A percentile compares a stretch with the other conserved stretches of the same genome.
These are phyloP conservation scores for Cygnus atratus DNA, from an alignment of 2,113 vertebrate species.

Conservation along the genomic window DNA sequence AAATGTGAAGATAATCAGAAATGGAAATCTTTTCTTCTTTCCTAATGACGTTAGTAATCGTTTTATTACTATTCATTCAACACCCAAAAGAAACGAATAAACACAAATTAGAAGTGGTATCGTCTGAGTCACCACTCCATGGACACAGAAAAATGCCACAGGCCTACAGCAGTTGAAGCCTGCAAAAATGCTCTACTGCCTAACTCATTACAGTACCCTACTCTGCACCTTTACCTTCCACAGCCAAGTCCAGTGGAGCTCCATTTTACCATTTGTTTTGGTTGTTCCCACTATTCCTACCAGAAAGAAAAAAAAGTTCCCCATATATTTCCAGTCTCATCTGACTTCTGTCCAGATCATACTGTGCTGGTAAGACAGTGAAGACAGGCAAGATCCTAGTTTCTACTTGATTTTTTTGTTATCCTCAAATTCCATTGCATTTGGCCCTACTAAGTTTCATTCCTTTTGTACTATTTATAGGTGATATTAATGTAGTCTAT, in stretches of 20 bases:
- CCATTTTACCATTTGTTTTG: too few species aligned
- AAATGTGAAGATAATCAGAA: background rate
- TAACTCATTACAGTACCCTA: background rate
- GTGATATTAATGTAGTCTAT: background rate
- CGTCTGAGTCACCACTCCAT: background rate
- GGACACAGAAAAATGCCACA: background rate
- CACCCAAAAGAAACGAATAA: background rate
- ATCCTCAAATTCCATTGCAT: background rate
- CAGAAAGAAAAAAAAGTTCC: background rate
- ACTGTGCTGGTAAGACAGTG: background rate
- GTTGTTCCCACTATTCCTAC: background rate
- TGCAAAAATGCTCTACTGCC: background rate
- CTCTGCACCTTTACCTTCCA: background rate
- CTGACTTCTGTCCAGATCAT: background rate
- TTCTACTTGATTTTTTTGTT: background rate
- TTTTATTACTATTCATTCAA: background rate
- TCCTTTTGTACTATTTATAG: background rate
- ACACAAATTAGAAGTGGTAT: background rate
- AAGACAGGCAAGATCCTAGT: background rate
- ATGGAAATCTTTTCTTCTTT: background rate
- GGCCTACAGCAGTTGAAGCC: rapidly evolving
- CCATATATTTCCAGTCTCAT: background rate
- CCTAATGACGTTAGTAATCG: background rate
- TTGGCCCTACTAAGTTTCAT: background rate
- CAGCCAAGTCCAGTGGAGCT: rapidly evolving